Percentiles rank a stretch among this genome's conserved stretches.
phyloP scores from a whole-genome alignment of 2,797 vertebrate species.

The Dryobates pubescens region DNA sequence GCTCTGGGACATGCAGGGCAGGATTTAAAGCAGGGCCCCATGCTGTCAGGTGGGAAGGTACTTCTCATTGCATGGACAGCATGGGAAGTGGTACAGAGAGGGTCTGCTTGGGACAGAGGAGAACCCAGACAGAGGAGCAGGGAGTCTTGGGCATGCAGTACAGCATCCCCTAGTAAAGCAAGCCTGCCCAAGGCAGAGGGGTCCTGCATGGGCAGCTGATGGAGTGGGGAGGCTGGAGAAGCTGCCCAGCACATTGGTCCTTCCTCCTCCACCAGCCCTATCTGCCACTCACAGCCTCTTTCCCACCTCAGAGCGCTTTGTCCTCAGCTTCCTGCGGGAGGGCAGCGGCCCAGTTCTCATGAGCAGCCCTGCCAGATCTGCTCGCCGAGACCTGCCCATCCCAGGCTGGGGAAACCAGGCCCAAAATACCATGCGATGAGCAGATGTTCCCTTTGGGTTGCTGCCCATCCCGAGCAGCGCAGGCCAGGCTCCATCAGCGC shows the following conservation, averaged over 20 bases:
- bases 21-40: neutral
- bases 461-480: neutral
- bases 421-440: neutral
- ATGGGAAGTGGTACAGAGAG: neutral
- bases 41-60: neutral
- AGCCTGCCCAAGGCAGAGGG: fast-evolving
- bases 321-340: neutral
- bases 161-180: neutral
- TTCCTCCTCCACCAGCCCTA: fast-evolving
- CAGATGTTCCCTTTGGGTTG: constrained; percentile 1
- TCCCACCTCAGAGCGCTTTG: neutral
- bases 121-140: neutral
- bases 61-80: neutral
- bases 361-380: neutral
- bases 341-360: neutral
- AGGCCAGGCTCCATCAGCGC: neutral
- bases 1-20: neutral
- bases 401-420: neutral
- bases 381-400: neutral
- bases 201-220: neutral
- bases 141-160: too few relatives aligned
- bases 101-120: neutral
- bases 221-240: neutral
- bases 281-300: neutral
- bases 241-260: neutral